Evolutionary conservation across 2,888 invertebrate genomes (phyloP), one percentile per base, ranked within the genome.

Genomic region (Oscheius sp.): DNA sequence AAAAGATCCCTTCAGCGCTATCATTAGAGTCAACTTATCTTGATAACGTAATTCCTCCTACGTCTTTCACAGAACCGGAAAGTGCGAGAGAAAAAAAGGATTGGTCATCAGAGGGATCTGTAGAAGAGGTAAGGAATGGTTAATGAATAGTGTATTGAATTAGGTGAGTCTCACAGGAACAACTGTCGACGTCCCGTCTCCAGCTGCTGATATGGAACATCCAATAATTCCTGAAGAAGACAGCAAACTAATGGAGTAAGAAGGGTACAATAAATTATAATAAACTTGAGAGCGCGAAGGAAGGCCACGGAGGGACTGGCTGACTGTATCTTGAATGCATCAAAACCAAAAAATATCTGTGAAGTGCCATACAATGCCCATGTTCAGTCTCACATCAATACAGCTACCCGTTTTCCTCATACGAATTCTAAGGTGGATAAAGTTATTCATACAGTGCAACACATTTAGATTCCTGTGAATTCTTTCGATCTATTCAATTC

Each of bases 341-440:
- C 45, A 1, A 67, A 67, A 22, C 67, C 67, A 8, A 57, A 67
- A 32, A 67, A 50, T 14, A 59, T 67, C 26, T 67, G 67, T 36
- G 67, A 67, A 2, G 45, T 59, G 12, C 33, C 67, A 3, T 47
- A 67, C 59, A 59, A 28, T 38, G 67, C 67, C 41, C 67, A 67
- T 32, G 59, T 67, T 17, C 67, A 67, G 44, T 67, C 67, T 12
- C 67, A 67, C 20, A 67, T 67, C 44, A 67, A 67, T 32, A 67
- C 67, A 6, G 57, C 67, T 5, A 59, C 57, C 14, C 32, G 41
- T 17, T 14, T n/a, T 22, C 51, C 51, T 1, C 17, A 17, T 49
- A 17, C 33, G 17, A 49, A 62, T 20, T 17, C 28, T 17, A 47
- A 62, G 49, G 62, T 49, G 12, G 8, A 6, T 14, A 3, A n/a